Evolutionary conservation across 2,113 vertebrate species (phyloP).

Genomic region (Gymnocephalus cernua): DNA sequence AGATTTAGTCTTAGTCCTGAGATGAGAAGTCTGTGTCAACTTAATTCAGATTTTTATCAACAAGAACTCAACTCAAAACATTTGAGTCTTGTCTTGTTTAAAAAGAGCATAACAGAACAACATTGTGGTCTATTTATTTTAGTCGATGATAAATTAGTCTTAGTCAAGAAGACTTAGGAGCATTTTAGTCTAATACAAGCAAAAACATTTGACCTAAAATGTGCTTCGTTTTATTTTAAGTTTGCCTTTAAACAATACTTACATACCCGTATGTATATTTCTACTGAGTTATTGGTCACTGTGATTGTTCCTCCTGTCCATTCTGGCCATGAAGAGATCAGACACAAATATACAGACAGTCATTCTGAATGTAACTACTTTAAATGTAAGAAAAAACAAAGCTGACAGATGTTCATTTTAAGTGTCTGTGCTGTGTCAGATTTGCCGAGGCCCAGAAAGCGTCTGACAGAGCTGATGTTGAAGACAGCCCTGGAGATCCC

Average conservation of each 20-base stretch:
- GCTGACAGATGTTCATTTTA: neutral
- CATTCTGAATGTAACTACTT: neutral
- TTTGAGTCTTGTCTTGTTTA: neutral
- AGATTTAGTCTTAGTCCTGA: neutral
- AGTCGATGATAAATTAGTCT: neutral
- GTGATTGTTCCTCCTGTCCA: neutral
- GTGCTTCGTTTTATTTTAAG: neutral
- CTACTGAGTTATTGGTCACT: too few relatives aligned
- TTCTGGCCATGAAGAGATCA: neutral
- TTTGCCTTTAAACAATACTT: neutral
- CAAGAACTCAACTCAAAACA: neutral
- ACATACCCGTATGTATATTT: neutral
- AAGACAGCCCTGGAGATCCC: slow-evolving; percentile 86
- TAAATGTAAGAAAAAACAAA: neutral
- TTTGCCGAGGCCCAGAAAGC: slow-evolving; percentile 89
- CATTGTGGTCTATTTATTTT: neutral
- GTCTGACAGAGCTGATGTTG: slow-evolving; percentile 92
- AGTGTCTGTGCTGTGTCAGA: slow-evolving; percentile 77
- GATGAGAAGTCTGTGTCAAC: neutral
- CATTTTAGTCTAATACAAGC: neutral
- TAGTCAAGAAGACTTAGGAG: neutral
- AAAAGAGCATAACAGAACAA: neutral
- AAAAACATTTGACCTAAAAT: neutral
- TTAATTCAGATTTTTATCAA: neutral
- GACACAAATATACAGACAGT: neutral